Evolutionary conservation across 2,797 vertebrate species (phyloP), one percentile per base, ranked within the genome.

Genomic region (Momotus momota): DNA sequence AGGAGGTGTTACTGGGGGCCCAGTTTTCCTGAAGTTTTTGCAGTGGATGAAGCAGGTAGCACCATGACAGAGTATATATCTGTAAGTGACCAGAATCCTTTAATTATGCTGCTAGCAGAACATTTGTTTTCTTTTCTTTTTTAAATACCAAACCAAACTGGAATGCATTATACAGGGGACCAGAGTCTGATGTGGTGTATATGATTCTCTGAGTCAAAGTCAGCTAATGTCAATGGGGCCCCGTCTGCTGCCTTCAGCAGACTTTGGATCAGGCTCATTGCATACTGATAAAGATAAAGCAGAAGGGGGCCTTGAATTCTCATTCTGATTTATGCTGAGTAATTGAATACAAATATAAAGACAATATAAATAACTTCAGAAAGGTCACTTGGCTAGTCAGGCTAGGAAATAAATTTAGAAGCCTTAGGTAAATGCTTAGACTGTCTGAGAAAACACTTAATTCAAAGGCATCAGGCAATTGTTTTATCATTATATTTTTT

Each of bases 291-390:
- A 94, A 95, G 88, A 86, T 67, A 61, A 94, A 94, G 60, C 10
- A 88, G 69, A 95, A 93, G 38, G 6, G 64, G 13, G 94, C 70
- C 82, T 94, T 94, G 93, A 92, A 94, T 94, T 95, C 90, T 93
- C 91, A 88, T 92, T 90, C 93, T 95, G 90, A 96, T 92, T 96
- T 96, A 96, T 88, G 94, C 85, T 91, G 91, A 97, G 93, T 94
- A 95, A 93, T 77, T 90, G 89, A 94, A 94, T 96, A 91, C 90
- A 95, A 95, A 93, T 73, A 86, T 84, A 95, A 94, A 94, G 62
- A 91, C 81, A 90, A 94, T 88, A 95, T 90, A 94, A 96, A 97
- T 91, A 97, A 97, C 85, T 91, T 84, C 55, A 74, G 80, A 95
- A 86, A 94, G 89, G 90, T 96, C 93, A 90, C 75, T 92, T 93